Percentiles rank a stretch among this genome's conserved stretches.
Conservation (phyloP, 1,140 invertebrate genomes). For the Drosophila subpulchrella region DNA sequence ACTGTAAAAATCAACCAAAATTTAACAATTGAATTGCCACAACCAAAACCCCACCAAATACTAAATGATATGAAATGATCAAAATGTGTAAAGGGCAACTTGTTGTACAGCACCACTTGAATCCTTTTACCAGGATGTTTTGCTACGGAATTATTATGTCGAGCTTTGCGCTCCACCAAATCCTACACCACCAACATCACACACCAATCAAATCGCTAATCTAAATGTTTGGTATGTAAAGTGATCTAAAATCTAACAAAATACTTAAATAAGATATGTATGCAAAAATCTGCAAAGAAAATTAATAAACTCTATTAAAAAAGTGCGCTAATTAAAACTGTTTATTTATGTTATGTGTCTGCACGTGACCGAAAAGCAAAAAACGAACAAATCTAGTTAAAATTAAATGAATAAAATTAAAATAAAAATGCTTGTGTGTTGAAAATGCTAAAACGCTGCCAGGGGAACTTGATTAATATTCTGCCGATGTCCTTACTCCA, state of each 20-base stretch:
- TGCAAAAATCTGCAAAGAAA: constrained; percentile 14
- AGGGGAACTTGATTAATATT: constrained; percentile 25
- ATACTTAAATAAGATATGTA: constrained; percentile 34
- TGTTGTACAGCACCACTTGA: constrained; percentile 84
- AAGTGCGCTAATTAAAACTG: constrained; percentile 55
- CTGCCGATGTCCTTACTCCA: constrained; percentile 39
- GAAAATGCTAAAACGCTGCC: neutral
- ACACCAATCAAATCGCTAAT: constrained; percentile 83
- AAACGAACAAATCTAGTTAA: constrained; percentile 29
- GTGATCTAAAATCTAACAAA: constrained; percentile 57
- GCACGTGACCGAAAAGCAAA: constrained; percentile 63
- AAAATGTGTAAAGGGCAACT: constrained; percentile 81
- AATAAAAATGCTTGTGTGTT: constrained; percentile 22
- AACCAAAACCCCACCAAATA: constrained; percentile 26
- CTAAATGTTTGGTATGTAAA: constrained; percentile 83
- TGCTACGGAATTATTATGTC: constrained; percentile 83
- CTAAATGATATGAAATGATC: constrained; percentile 49
- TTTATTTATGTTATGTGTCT: constrained; percentile 73
- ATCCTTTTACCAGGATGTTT: constrained; percentile 84
- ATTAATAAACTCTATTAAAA: constrained; percentile 29
- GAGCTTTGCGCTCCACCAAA: constrained; percentile 80
- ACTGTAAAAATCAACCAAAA: constrained; percentile 65
- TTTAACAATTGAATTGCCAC: constrained; percentile 52
- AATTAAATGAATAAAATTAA: constrained; percentile 4
- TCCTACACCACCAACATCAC: constrained; percentile 82